A percentile compares a stretch with the other conserved stretches of the same genome.
Evolutionary conservation across 2,888 invertebrate species (phyloP).

Genomic region (Cryptocheilus praepositus): DNA sequence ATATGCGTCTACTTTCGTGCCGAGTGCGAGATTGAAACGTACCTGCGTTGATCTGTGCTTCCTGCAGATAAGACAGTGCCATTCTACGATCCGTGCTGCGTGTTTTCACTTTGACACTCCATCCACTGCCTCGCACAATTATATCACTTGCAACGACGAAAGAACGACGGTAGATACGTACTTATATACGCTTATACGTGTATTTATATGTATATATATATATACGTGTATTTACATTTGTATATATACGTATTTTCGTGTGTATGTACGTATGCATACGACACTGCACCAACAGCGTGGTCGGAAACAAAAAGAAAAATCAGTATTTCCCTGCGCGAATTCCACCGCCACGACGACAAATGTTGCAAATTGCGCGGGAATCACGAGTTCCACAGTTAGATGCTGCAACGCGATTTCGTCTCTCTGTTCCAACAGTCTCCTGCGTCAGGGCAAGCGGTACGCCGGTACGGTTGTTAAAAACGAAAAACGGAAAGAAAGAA

Average conservation of each 20-base stretch:
- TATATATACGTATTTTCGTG: neutral
- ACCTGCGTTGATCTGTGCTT: conserved; percentile 70
- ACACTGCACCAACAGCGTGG: conserved; percentile 29
- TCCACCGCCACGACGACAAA: neutral
- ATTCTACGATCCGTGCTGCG: conserved; percentile 65
- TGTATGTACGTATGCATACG: conserved; percentile 16
- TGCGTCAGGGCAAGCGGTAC: neutral
- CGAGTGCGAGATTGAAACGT: conserved; percentile 29
- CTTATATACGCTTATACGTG: neutral
- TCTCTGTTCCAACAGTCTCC: neutral
- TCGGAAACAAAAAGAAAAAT: conserved; percentile 1
- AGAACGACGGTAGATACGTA: conserved; percentile 70
- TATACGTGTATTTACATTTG: too few species aligned
- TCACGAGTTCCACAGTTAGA: neutral
- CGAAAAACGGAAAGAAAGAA: conserved; percentile 24
- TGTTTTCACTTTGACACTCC: conserved; percentile 67
- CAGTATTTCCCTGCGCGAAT: neutral
- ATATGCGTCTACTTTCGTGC: neutral
- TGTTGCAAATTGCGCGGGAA: conserved; percentile 20
- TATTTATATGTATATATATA: neutral
- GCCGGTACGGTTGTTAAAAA: neutral
- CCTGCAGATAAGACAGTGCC: conserved; percentile 70
- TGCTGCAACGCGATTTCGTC: neutral
- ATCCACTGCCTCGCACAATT: conserved; percentile 55
- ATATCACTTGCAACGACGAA: conserved; percentile 58